A percentile compares a stretch with the other conserved stretches of the same genome.
Conservation (phyloP, 2,888 invertebrate species). For the Phytoseiulus persimilis region DNA sequence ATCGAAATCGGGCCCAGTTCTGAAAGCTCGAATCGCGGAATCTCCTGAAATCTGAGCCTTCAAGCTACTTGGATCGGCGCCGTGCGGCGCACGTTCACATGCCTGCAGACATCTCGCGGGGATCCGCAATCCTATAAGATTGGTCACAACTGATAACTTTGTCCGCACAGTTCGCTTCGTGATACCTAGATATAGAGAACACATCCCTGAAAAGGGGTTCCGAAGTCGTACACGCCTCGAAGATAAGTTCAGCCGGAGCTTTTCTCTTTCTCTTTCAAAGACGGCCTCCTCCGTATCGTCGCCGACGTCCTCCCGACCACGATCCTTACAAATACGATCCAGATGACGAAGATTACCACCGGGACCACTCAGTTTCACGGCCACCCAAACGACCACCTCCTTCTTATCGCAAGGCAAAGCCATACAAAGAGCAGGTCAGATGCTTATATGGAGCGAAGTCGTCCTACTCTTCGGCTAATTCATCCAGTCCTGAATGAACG, state of each 20-base stretch:
- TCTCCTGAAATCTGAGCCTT: too few relatives aligned
- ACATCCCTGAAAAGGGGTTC: too few relatives aligned
- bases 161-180: too few relatives aligned
- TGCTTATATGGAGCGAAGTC: neutral
- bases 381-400: constrained; percentile 15
- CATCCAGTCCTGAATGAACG: neutral
- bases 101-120: too few relatives aligned
- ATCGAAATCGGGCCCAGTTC: too few relatives aligned
- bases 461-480: neutral
- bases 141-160: too few relatives aligned
- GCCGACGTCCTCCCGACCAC: constrained; percentile 19
- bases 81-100: too few relatives aligned
- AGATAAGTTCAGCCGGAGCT: neutral
- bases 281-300: constrained; percentile 25
- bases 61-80: too few relatives aligned
- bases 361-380: constrained; percentile 12
- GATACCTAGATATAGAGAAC: too few relatives aligned
- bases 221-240: neutral
- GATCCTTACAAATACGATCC: constrained; percentile 36
- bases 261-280: neutral
- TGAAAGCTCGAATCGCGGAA: too few relatives aligned
- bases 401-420: neutral
- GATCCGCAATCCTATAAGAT: too few relatives aligned
- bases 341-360: constrained; percentile 32
- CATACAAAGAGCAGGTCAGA: neutral